Percentiles rank a stretch among this genome's conserved stretches.
These are phyloP conservation scores for Polyergus mexicanus DNA, from an alignment of 1,140 invertebrate genomes.

Conservation along the genomic window DNA sequence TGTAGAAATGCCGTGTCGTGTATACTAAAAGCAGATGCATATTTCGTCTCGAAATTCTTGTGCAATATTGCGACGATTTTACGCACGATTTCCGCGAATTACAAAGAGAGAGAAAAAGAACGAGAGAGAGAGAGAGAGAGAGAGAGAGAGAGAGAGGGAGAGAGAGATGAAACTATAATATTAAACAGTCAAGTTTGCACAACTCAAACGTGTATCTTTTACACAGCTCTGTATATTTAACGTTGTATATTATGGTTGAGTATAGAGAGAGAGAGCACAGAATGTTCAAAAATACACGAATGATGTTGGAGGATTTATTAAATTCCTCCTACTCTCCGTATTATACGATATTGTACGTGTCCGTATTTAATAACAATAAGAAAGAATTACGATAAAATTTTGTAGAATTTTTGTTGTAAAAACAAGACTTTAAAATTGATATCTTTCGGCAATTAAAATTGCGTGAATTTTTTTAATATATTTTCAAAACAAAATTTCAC, in stretches of 20 bases:
- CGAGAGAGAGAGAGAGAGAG: neutral
- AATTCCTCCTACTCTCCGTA: neutral
- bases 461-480: too few relatives aligned
- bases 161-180: neutral
- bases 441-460: neutral
- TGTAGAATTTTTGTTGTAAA: too few relatives aligned
- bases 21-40: neutral
- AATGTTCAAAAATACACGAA: neutral
- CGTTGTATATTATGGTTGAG: neutral
- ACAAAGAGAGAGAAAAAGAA: neutral
- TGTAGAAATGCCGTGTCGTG: neutral
- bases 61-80: conserved; percentile 4
- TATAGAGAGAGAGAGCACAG: neutral
- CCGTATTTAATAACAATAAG: neutral
- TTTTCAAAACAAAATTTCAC: too few relatives aligned
- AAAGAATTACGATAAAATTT: neutral
- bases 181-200: conserved; percentile 31
- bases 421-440: neutral
- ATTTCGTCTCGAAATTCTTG: conserved; percentile 20
- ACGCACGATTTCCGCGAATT: conserved; percentile 2
- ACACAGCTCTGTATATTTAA: neutral
- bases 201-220: conserved; percentile 17
- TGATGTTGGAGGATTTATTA: neutral
- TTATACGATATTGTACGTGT: neutral
- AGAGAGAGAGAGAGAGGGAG: neutral